Evolutionary conservation across 2,888 invertebrate species (phyloP).

Genomic region (Troides aeacus): DNA sequence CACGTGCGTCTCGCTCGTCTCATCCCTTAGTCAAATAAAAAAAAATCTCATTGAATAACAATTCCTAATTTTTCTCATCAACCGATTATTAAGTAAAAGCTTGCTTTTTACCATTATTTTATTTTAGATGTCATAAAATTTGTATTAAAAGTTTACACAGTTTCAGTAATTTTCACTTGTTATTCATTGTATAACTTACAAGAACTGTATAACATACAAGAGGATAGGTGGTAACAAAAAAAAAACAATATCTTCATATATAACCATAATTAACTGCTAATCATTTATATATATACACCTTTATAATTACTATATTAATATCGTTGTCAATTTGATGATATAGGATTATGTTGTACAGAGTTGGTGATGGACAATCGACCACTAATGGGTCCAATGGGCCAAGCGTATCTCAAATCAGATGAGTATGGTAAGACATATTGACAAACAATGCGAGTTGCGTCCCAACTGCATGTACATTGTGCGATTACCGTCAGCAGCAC

Average conservation of each 20-base stretch:
- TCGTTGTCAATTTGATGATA: constrained; percentile 41
- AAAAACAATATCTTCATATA: not conserved
- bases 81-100: too few species aligned
- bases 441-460: constrained; percentile 49
- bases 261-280: not conserved
- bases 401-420: constrained; percentile 91
- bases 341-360: constrained; percentile 72
- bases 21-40: too few species aligned
- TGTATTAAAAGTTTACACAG: too few species aligned
- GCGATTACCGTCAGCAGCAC: constrained; percentile 51
- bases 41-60: too few species aligned
- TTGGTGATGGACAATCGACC: constrained; percentile 88
- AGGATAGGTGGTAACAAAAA: not conserved
- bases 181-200: too few species aligned
- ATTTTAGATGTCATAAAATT: too few species aligned
- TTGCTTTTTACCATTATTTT: too few species aligned
- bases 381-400: constrained; percentile 88
- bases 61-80: too few species aligned
- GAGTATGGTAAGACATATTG: constrained; percentile 85
- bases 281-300: not conserved
- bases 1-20: too few species aligned
- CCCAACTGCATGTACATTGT: constrained; percentile 72
- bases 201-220: too few species aligned
- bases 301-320: constrained; percentile 4
- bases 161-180: too few species aligned